phyloP scores from a whole-genome alignment of 1,140 invertebrate species.

The Ditylenchus dipsaci region DNA sequence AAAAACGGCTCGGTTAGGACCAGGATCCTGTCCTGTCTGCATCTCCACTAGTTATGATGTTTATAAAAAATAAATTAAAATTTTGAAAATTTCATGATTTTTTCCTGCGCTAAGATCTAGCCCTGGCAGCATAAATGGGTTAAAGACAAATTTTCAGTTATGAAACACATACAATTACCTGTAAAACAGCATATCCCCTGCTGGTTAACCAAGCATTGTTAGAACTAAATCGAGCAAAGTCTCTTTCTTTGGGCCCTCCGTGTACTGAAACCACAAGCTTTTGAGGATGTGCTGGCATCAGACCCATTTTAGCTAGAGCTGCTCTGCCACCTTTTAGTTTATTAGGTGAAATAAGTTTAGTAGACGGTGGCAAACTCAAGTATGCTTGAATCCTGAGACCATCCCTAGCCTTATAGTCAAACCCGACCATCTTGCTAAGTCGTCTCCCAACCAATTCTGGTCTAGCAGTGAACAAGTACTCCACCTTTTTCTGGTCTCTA shows the following conservation, averaged over 20 bases:
- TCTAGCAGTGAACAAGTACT: conserved; percentile 42
- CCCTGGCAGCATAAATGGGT: no score
- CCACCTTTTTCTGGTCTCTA: conserved; percentile 43
- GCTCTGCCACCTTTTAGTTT: neutral
- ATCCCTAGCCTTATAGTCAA: conserved; percentile 54
- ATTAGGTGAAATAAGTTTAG: conserved; percentile 2
- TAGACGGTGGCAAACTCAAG: conserved; percentile 51
- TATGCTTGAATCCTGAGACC: conserved; percentile 53
- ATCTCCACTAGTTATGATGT: no score
- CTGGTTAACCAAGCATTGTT: conserved; percentile 51
- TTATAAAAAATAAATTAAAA: no score
- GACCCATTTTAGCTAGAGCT: conserved; percentile 44
- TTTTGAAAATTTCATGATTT: no score
- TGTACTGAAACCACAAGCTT: conserved; percentile 51
- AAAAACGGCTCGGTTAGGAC: no score
- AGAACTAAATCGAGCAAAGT: conserved; percentile 44
- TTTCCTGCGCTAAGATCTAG: no score
- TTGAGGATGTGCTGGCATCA: conserved; percentile 44
- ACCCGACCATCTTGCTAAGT: conserved; percentile 52
- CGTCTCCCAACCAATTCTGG: conserved; percentile 40
- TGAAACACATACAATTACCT: no score
- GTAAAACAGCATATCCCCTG: conserved; percentile 49
- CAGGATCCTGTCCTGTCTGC: no score
- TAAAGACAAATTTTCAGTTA: no score
- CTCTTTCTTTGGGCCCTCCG: conserved; percentile 50